A percentile compares a stretch with the other conserved stretches of the same genome.
Conservation (phyloP, 2,888 invertebrate genomes). For the Cosmia trapezina region DNA sequence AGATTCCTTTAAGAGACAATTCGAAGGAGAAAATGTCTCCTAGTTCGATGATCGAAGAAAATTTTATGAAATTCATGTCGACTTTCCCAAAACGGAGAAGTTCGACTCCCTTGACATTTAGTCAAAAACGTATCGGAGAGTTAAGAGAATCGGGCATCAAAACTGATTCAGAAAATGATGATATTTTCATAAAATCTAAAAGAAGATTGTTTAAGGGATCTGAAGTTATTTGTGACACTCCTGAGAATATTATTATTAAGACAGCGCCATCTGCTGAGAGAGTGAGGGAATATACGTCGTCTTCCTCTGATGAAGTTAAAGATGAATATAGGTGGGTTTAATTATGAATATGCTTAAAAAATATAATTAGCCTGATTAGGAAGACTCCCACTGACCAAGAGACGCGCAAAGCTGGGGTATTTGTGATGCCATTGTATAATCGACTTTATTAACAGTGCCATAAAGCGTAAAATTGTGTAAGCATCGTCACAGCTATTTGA, state of each 20-base stretch:
- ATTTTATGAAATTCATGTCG: constrained; percentile 74
- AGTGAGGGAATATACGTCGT: constrained; percentile 76
- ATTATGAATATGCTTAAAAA: no score
- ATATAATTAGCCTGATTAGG: no score
- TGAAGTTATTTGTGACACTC: constrained; percentile 78
- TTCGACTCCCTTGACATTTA: constrained; percentile 78
- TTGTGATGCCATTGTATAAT: no score
- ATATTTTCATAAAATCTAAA: constrained; percentile 64
- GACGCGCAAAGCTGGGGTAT: no score
- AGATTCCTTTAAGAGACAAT: constrained; percentile 67
- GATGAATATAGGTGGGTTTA: constrained; percentile 56
- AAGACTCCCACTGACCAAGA: no score
- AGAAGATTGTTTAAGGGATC: constrained; percentile 58
- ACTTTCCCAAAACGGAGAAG: constrained; percentile 79
- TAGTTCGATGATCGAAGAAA: constrained; percentile 74
- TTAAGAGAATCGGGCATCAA: constrained; percentile 78
- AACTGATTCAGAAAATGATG: constrained; percentile 84
- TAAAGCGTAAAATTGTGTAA: no score
- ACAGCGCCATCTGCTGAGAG: constrained; percentile 85
- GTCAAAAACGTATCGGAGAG: constrained; percentile 74
- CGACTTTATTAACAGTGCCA: no score
- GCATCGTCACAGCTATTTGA: no score
- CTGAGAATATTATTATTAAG: constrained; percentile 82
- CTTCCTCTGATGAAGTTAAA: constrained; percentile 76
- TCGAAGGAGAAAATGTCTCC: constrained; percentile 61